Evolutionary conservation across 2,888 invertebrate genomes (phyloP).

Genomic region (Phyllotreta striolata): DNA sequence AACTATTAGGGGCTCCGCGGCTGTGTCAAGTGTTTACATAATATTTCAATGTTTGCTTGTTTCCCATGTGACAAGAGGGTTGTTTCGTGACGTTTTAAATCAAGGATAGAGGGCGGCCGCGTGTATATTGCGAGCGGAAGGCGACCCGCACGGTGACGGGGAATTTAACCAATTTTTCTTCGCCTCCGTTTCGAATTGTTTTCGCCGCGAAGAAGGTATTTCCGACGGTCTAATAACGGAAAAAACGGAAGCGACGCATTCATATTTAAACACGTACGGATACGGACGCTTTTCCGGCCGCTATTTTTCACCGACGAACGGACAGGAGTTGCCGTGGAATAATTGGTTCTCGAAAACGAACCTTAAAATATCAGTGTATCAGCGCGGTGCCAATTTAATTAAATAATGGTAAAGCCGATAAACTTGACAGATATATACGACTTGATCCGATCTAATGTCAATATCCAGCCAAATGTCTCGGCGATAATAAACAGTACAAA

Average conservation of each 20-base stretch:
- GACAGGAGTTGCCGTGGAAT: too few species aligned
- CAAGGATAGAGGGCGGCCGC: constrained; percentile 28
- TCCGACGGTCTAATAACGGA: constrained; percentile 5
- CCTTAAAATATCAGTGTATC: too few species aligned
- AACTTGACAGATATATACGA: too few species aligned
- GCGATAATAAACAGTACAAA: too few species aligned
- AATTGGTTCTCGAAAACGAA: background rate
- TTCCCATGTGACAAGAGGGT: constrained; percentile 40
- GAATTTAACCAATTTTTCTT: constrained; percentile 14
- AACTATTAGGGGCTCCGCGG: constrained; percentile 41
- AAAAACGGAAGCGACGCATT: background rate
- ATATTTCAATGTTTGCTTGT: constrained; percentile 46
- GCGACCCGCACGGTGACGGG: background rate
- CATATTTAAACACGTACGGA: too few species aligned
- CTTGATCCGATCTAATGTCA: too few species aligned
- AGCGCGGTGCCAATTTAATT: too few species aligned
- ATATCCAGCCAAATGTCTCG: too few species aligned
- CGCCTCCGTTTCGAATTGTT: constrained; percentile 12
- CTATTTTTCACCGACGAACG: background rate
- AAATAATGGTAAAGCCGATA: too few species aligned
- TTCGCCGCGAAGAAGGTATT: constrained; percentile 1
- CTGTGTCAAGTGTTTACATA: constrained; percentile 46
- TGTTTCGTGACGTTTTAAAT: constrained; percentile 38
- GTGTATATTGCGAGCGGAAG: background rate
- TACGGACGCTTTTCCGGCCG: background rate